Evolutionary conservation across 1,140 invertebrate genomes (phyloP).

Genomic region (Sminthurides bifidus): DNA sequence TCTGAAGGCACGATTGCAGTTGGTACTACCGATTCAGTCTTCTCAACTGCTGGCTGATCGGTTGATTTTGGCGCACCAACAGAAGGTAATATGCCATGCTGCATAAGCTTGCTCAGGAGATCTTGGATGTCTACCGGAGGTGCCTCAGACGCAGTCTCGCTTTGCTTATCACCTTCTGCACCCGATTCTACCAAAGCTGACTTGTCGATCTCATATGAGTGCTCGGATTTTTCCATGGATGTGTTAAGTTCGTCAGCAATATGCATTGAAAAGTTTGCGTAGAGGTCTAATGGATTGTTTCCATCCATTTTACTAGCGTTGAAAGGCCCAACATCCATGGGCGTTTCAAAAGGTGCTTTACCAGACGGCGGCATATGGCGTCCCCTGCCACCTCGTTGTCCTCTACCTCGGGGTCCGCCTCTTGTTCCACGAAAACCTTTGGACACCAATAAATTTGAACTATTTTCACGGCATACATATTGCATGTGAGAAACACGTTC

Average conservation of each 20-base stretch:
- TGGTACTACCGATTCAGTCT: not conserved
- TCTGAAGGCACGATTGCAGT: not conserved
- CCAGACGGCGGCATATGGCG: no score
- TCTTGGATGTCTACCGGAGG: slow-evolving; percentile 58
- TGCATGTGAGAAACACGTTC: not conserved
- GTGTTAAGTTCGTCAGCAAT: not conserved
- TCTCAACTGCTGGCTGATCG: not conserved
- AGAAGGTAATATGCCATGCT: slow-evolving; percentile 60
- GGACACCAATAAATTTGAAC: no score
- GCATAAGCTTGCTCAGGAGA: slow-evolving; percentile 68
- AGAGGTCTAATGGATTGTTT: not conserved
- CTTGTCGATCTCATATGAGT: not conserved
- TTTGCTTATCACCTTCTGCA: not conserved
- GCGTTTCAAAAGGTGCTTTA: no score
- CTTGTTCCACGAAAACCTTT: no score
- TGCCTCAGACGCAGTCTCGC: not conserved
- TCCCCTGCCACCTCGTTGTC: no score
- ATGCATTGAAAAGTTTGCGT: not conserved
- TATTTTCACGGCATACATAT: no score
- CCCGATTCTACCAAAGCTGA: not conserved
- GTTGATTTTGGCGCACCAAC: slow-evolving; percentile 31
- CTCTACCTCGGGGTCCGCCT: no score
- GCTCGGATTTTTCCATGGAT: not conserved
- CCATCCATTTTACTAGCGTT: slow-evolving; percentile 1
- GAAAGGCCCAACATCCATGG: no score